A percentile compares a stretch with the other conserved stretches of the same genome.
These are phyloP conservation scores for Cyprinodon tularosa DNA, from an alignment of 2,113 vertebrate species.

Conservation along the genomic window DNA sequence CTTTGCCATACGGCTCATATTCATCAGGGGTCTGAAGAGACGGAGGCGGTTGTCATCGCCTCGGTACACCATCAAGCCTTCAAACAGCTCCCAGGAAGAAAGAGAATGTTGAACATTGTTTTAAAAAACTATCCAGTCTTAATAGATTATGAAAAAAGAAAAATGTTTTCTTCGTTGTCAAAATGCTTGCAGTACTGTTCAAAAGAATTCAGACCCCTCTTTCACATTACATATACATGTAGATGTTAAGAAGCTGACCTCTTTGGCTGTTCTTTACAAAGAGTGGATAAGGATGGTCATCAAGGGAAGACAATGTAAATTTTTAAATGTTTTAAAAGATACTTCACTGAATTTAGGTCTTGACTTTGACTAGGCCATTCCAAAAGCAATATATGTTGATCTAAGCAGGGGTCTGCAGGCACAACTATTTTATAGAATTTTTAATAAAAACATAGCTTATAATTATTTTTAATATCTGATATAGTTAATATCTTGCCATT, in stretches of 20 bases:
- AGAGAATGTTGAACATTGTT: background rate
- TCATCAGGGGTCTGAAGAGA: constrained; percentile 88
- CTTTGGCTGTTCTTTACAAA: background rate
- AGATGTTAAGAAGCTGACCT: background rate
- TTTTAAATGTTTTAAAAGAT: background rate
- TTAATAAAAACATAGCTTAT: too few species aligned
- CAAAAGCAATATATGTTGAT: background rate
- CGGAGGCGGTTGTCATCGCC: constrained; percentile 85
- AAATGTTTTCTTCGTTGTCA: background rate
- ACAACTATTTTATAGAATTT: too few species aligned
- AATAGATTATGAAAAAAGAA: too few species aligned
- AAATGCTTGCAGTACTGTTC: too few species aligned
- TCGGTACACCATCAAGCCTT: constrained; percentile 90
- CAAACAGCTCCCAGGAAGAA: constrained; percentile 82
- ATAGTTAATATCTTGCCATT: too few species aligned
- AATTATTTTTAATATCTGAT: too few species aligned
- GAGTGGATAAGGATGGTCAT: background rate
- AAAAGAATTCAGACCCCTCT: too few species aligned
- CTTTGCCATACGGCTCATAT: constrained; percentile 87
- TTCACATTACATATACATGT: too few species aligned
- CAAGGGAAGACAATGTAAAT: background rate
- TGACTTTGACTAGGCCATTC: background rate
- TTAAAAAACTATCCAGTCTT: too few species aligned
- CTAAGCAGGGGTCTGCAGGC: too few species aligned
- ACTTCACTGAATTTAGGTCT: background rate